These are phyloP conservation scores for Coecobrya sp. DNA, from an alignment of 2,888 invertebrate species.

Conservation along the genomic window DNA sequence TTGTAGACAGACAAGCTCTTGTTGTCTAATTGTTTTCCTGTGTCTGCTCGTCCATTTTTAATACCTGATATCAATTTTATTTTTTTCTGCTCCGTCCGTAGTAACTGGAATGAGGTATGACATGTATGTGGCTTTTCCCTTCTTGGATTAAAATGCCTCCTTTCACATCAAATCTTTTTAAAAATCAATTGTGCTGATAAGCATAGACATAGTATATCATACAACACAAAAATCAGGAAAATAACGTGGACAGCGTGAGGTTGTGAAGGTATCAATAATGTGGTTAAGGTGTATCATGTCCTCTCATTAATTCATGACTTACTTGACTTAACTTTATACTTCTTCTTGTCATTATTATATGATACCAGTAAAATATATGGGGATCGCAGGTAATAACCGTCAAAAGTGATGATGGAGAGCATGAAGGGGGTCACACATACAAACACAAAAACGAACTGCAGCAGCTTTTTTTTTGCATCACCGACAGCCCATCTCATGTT, in stretches of 20 bases:
- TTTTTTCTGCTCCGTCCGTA: not conserved
- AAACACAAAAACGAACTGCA: slow-evolving; percentile 42
- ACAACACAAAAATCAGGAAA: not conserved
- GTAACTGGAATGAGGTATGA: not conserved
- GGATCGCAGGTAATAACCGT: slow-evolving; percentile 79
- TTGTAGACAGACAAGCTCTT: slow-evolving; percentile 69
- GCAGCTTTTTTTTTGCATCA: not conserved
- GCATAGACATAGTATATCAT: not conserved
- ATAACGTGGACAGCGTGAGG: not conserved
- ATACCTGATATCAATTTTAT: slow-evolving; percentile 19
- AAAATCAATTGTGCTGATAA: not conserved
- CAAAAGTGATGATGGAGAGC: slow-evolving; percentile 81
- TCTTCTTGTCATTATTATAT: slow-evolving; percentile 55
- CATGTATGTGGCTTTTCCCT: not conserved
- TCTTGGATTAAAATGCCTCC: not conserved
- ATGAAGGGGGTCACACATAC: slow-evolving; percentile 78
- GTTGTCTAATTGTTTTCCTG: slow-evolving; percentile 75
- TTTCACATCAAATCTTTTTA: not conserved
- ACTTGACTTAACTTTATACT: slow-evolving; percentile 50
- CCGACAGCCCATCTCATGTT: slow-evolving; percentile 40
- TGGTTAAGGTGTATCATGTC: slow-evolving; percentile 32
- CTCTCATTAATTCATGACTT: slow-evolving; percentile 69
- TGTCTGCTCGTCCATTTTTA: slow-evolving; percentile 38
- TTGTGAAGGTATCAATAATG: not conserved
- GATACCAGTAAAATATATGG: slow-evolving; percentile 59